These are phyloP conservation scores for Mugil cephalus DNA, from an alignment of 2,113 vertebrate species.

Conservation along the genomic window DNA sequence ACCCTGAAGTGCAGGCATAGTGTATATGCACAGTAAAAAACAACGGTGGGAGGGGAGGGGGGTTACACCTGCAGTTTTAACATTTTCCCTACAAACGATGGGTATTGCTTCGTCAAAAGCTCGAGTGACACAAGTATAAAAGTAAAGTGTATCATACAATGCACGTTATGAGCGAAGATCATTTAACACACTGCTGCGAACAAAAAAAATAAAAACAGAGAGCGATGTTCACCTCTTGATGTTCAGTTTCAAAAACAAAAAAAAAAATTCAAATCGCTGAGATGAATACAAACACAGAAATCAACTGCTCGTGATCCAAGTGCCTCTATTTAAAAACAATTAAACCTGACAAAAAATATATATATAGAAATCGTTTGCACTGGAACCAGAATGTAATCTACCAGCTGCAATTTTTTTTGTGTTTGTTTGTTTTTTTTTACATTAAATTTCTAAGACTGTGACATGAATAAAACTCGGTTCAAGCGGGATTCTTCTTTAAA, in stretches of 20 bases:
- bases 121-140: conserved; percentile 57
- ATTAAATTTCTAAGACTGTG: conserved; percentile 48
- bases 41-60: not conserved
- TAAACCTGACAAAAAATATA: conserved; percentile 47
- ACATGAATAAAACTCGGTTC: conserved; percentile 56
- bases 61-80: conserved; percentile 55
- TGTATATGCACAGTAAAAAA: conserved; percentile 49
- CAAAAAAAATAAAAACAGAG: conserved; percentile 7
- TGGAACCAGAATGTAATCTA: conserved; percentile 53
- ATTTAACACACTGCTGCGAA: conserved; percentile 38
- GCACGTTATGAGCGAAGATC: conserved; percentile 53
- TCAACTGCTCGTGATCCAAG: conserved; percentile 32
- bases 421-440: conserved; percentile 1
- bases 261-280: conserved; percentile 34
- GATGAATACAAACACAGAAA: conserved; percentile 42
- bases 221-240: conserved; percentile 39
- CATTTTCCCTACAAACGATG: conserved; percentile 55
- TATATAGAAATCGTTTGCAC: conserved; percentile 50
- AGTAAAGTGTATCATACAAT: conserved; percentile 67
- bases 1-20: conserved; percentile 65
- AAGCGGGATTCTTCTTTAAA: conserved; percentile 59
- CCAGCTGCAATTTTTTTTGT: conserved; percentile 43
- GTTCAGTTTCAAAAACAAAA: conserved; percentile 24
- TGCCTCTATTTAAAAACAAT: conserved; percentile 53
- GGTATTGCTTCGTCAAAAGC: conserved; percentile 81